These are phyloP conservation scores for Troides helena DNA, from an alignment of 2,888 invertebrate species.

Conservation along the genomic window DNA sequence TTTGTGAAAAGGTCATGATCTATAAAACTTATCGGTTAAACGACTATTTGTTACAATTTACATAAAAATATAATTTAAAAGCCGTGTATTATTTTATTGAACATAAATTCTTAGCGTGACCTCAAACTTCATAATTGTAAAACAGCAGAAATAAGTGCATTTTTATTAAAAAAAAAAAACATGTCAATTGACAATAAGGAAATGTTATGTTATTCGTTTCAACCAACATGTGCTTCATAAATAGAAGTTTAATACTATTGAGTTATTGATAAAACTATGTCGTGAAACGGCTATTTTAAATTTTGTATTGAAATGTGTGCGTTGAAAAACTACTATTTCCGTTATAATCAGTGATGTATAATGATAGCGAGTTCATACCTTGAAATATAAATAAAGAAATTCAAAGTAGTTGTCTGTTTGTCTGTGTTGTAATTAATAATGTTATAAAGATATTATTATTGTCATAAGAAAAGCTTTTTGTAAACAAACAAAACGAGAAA, in stretches of 20 bases:
- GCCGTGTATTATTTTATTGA: not conserved
- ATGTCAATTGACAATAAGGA: constrained; percentile 22
- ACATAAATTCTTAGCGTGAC: constrained; percentile 5
- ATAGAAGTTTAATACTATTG: constrained; percentile 17
- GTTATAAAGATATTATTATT: not conserved
- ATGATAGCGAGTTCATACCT: no score
- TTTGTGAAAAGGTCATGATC: not conserved
- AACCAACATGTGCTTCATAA: constrained; percentile 19
- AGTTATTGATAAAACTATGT: constrained; percentile 15
- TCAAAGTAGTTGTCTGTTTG: not conserved
- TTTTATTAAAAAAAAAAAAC: constrained; percentile 12
- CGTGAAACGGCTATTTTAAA: not conserved
- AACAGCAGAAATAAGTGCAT: constrained; percentile 4
- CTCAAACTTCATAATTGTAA: constrained; percentile 14
- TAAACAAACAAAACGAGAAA: no score
- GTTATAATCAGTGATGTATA: no score
- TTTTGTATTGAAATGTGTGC: not conserved
- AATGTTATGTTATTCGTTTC: constrained; percentile 16
- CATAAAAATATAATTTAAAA: not conserved
- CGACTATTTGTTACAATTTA: not conserved
- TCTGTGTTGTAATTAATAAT: not conserved
- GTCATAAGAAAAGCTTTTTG: not conserved
- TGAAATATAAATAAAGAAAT: no score
- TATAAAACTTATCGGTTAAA: not conserved
- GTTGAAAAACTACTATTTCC: not conserved